phyloP scores from a whole-genome alignment of 2,797 vertebrate genomes.

The Loriculus beryllinus region DNA sequence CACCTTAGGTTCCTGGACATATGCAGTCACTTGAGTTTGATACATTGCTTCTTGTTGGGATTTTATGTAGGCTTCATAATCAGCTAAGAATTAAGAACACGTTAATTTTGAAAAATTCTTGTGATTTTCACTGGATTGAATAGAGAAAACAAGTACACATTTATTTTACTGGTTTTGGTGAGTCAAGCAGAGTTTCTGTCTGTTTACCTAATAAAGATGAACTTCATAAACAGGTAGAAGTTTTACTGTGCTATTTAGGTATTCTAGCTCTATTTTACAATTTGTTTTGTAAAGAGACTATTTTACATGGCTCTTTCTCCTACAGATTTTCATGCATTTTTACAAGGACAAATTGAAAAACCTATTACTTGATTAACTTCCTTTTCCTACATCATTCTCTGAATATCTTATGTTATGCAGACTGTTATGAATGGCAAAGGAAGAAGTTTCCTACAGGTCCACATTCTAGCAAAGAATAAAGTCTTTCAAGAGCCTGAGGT shows the following conservation, averaged over 20 bases:
- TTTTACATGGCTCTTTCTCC: background rate
- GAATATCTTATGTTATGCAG: background rate
- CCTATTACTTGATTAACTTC: background rate
- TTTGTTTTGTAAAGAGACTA: too few relatives aligned
- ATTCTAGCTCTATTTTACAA: too few relatives aligned
- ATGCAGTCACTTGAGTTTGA: conserved; percentile 84
- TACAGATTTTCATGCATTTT: background rate
- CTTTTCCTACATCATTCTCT: background rate
- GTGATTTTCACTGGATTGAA: background rate
- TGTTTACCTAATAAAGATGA: background rate
- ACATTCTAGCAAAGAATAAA: background rate
- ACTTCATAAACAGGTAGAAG: background rate
- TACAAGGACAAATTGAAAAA: background rate
- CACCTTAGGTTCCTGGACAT: conserved; percentile 84
- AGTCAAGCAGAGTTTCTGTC: background rate
- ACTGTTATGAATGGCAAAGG: background rate
- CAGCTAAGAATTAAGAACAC: conserved; percentile 77
- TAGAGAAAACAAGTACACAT: background rate
- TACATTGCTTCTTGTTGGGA: conserved; percentile 84
- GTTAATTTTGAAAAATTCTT: background rate
- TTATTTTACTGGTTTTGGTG: background rate
- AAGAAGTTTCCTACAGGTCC: background rate
- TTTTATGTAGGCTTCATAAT: conserved; percentile 89
- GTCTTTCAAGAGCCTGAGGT: background rate
- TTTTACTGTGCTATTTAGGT: background rate